phyloP scores from a whole-genome alignment of 2,888 invertebrate species.

The Tenodera sinensis region DNA sequence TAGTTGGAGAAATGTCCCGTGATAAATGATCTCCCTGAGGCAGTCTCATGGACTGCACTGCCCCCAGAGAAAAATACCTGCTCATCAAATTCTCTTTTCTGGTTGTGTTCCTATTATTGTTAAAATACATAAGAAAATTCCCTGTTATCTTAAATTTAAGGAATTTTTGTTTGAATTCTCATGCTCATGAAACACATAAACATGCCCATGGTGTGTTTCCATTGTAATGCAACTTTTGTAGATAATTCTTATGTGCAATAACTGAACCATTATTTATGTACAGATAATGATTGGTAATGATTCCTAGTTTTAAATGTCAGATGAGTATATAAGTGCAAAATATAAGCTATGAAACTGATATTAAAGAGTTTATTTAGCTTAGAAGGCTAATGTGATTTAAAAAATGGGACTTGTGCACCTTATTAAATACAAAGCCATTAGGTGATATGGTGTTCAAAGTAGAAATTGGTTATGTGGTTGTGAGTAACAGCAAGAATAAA shows the following conservation, averaged over 20 bases:
- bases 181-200: conserved; percentile 5
- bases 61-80: not conserved
- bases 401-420: not conserved
- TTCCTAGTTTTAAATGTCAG: not conserved
- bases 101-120: conserved; percentile 13
- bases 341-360: not conserved
- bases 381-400: not conserved
- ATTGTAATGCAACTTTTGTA: not conserved
- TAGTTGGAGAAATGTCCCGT: not conserved
- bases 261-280: not conserved
- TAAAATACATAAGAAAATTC: not conserved
- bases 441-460: not conserved
- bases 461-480: not conserved
- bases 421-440: not conserved
- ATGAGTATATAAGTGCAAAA: not conserved
- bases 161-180: conserved; percentile 1
- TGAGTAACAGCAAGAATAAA: not conserved
- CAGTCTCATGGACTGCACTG: not conserved
- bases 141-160: conserved; percentile 14
- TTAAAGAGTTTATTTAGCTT: not conserved
- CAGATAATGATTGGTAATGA: not conserved
- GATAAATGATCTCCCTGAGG: not conserved
- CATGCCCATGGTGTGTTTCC: not conserved
- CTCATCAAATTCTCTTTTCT: conserved; percentile 13
- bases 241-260: not conserved